Conservation (phyloP, 2,113 vertebrate species). For the Tiliqua scincoides region DNA sequence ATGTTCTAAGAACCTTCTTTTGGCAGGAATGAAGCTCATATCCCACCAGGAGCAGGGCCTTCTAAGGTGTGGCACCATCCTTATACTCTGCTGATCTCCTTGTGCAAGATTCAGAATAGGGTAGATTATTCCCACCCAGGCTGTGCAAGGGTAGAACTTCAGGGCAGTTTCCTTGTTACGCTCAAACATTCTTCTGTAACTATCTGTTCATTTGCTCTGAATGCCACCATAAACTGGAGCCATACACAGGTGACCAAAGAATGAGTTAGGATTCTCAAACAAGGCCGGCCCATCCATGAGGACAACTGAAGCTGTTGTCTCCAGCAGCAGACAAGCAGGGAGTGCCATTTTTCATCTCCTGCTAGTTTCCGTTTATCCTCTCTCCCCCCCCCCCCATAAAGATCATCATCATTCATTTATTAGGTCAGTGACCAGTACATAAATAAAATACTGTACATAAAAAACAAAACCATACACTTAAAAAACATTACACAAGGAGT, state of each 20-base stretch:
- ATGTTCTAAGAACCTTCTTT: neutral
- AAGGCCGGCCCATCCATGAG: neutral
- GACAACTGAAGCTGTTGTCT: too few species aligned
- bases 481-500: too few species aligned
- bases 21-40: neutral
- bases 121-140: neutral
- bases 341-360: too few species aligned
- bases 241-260: neutral
- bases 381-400: too few species aligned
- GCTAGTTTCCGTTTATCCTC: too few species aligned
- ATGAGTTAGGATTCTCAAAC: neutral
- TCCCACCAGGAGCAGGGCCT: neutral
- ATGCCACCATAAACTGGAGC: neutral
- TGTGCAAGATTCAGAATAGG: neutral
- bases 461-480: too few species aligned
- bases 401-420: too few species aligned
- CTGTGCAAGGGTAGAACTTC: neutral
- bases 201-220: neutral
- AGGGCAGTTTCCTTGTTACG: neutral
- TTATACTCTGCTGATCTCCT: neutral
- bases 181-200: neutral
- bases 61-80: neutral
- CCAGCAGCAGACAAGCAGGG: too few species aligned
- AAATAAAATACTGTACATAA: too few species aligned
- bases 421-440: too few species aligned